A percentile compares a stretch with the other conserved stretches of the same genome.
Conservation (phyloP, 2,113 vertebrate genomes). For the Brevimyrus niger region DNA sequence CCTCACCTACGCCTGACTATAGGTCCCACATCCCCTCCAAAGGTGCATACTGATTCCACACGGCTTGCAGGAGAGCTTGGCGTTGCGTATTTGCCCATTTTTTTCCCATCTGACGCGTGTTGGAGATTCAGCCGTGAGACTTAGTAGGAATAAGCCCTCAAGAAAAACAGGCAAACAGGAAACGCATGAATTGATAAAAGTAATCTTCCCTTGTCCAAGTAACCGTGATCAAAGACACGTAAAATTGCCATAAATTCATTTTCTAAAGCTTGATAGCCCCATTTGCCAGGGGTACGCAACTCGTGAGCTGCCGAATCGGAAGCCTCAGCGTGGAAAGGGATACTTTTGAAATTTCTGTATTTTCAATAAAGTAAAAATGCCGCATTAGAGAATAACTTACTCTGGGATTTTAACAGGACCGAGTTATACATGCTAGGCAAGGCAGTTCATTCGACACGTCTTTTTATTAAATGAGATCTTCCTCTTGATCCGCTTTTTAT, state of each 20-base stretch:
- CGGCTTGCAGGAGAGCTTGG: neutral
- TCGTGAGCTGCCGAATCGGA: neutral
- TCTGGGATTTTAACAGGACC: neutral
- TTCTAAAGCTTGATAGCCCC: neutral
- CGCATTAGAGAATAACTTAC: neutral
- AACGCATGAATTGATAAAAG: neutral
- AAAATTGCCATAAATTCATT: slow-evolving; percentile 4
- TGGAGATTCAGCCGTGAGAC: neutral
- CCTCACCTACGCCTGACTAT: neutral
- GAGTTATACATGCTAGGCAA: neutral
- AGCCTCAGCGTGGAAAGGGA: neutral
- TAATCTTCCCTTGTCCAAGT: neutral
- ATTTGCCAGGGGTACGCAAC: neutral
- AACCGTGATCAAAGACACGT: neutral
- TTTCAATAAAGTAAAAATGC: neutral
- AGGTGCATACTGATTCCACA: neutral
- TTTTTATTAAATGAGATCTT: neutral
- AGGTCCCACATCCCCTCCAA: neutral
- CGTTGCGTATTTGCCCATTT: neutral
- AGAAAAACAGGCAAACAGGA: slow-evolving; percentile 4
- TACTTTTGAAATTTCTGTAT: neutral
- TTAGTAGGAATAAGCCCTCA: neutral
- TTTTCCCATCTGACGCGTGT: neutral
- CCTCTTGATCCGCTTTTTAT: neutral
- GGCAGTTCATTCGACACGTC: neutral